These are phyloP conservation scores for Spinus pinus DNA, from an alignment of 2,797 vertebrate genomes.

Conservation along the genomic window DNA sequence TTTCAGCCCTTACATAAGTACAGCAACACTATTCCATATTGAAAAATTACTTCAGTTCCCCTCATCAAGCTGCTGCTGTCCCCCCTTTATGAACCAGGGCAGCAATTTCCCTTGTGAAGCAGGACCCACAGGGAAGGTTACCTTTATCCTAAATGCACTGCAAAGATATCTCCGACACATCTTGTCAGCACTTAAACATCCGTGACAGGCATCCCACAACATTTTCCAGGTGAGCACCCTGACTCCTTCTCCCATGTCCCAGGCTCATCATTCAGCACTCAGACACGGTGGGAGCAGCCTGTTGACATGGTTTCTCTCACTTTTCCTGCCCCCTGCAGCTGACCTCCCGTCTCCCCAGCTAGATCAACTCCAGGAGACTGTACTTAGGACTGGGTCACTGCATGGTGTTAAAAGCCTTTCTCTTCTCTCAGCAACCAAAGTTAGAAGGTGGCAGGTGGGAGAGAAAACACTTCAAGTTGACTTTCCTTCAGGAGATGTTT, in stretches of 20 bases:
- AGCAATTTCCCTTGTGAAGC: not conserved
- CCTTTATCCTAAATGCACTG: conserved; percentile 44
- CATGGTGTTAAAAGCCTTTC: conserved; percentile 67
- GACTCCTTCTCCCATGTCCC: not conserved
- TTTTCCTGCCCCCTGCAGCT: conserved; percentile 34
- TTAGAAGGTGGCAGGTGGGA: conserved; percentile 54
- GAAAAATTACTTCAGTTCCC: not conserved
- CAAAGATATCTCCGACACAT: conserved; percentile 51
- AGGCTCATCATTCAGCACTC: conserved; percentile 45
- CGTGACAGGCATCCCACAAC: conserved; percentile 52
- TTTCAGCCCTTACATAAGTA: not conserved
- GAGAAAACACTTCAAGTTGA: conserved; percentile 50
- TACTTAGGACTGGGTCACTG: conserved; percentile 48
- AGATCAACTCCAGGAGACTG: conserved; percentile 63
- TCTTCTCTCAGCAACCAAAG: conserved; percentile 40
- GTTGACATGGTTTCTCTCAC: conserved; percentile 72
- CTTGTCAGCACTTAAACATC: conserved; percentile 67
- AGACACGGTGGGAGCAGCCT: conserved; percentile 29
- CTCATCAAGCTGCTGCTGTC: not conserved
- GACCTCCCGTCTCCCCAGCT: conserved; percentile 47
- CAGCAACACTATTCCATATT: not conserved
- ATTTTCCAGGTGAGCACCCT: conserved; percentile 77
- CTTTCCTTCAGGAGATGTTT: conserved; percentile 27
- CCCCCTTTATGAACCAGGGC: not conserved
- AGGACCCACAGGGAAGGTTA: not conserved